Base-by-base conservation (phyloP, 2,888 invertebrate genomes). In the Lypha dubia region DNA sequence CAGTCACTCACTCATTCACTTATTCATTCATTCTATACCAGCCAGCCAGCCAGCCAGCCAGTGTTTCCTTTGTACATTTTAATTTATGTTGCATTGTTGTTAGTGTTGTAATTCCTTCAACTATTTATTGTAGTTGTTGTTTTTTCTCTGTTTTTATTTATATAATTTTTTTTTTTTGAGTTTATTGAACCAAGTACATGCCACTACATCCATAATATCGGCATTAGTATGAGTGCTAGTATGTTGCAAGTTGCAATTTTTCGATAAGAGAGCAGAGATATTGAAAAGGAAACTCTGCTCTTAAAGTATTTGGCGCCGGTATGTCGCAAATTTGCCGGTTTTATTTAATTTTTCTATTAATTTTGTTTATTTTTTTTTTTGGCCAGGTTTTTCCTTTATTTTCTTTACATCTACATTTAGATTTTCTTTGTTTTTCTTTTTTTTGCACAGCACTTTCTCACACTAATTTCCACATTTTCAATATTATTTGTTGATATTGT, bases 271-370 rank as follows among this genome's bases (percentile, higher is more conserved):
- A 62, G 51, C n/a, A 58, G 35, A 70, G 49, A 35, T 67, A 74
- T 24, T 58, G 51, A 49, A 84, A 81, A 84, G 84, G 80, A 84
- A 77, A 81, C 24, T 79, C 73, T 76, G 84, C 81, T 74, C 53
- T 81, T 84, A 74, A 84, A 84, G 84, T 65, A 81, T 81, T 74
- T 84, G 84, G 84, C 84, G 84, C 84, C 84, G 84, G 84, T 81
- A 77, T 84, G 84, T 81, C 84, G 84, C 68, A 70, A n/a, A 49
- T 77, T 84, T 46, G 84, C 84, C 84, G 81, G 84, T 84, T 74
- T 58, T 81, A 32, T 70, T 74, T 53, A 56, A 49, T 79, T 84
- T 84, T 74, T 58, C 79, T 22, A 65, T 74, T 53, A 56, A 49
- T 79, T 84, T 81, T 74, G 77, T 62, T 77, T 56, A 79, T 74